Evolutionary conservation across 2,888 invertebrate species (phyloP), one percentile per base, ranked within the genome.

Genomic region (Scelioninae gen. 2): DNA sequence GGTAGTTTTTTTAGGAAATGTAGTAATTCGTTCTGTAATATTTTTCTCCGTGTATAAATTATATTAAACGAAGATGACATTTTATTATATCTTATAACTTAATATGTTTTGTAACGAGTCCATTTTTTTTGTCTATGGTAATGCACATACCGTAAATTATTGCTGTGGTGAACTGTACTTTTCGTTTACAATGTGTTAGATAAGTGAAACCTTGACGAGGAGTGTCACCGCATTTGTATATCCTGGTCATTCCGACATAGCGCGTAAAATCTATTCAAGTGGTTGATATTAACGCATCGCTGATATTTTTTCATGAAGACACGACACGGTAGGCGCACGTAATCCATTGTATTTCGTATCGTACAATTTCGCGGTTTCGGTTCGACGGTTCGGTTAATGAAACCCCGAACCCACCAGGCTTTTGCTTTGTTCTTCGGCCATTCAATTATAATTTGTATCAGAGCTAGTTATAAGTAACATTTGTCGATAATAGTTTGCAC

Each of bases 301-400:
- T 64, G 58, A 53, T 53, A 70, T 50, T 70, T 69, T 73, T 74
- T 63, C 31, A 31, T 19, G 19, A 57, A 68, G 63, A 60, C 39
- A 65, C 65, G 69, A 60, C 33, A 69, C 60, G 64, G 67, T 64
- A 45, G 19, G 57, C 61, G 64, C 63, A 37, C 65, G 61, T 70
- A 74, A 74, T 57, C 70, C 61, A 70, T 67, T 70, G 65, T 70
- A 70, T 64, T 70, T 70, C 57, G 74, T 63, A 74, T 70, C 74
- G 74, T 63, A 68, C 74, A 74, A 67, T 71, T 74, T 74, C 71
- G 72, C 65, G 72, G 75, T 75, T 74, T 77, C 75, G 75, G 71
- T 76, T 74, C 73, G 76, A 69, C 73, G 73, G 74, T 53, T 73
- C 68, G 63, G 74, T 73, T 78, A 78, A 78, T 75, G 73, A 74